Base-by-base conservation (phyloP, 2,113 vertebrate genomes). In the Leiothrix lutea region DNA sequence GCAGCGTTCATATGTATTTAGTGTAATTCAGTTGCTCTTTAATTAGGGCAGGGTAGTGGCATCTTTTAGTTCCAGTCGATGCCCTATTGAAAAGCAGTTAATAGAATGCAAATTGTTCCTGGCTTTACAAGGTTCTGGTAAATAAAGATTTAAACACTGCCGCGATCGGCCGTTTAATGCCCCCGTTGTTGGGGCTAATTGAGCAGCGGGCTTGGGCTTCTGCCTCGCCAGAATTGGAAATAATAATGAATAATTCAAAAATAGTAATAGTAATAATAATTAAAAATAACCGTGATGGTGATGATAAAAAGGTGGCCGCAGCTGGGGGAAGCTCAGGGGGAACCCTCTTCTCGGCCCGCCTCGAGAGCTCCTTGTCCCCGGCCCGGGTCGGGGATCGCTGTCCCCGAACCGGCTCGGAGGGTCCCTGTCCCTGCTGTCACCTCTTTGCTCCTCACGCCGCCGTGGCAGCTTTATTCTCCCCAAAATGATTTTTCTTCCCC, bases 61-160 rank as follows among this genome's bases (percentile, higher is more conserved):
- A 98, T 99, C 98, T 98, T 99, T 99, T 99, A 99, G 99, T 99
- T 99, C 99, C 98, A 98, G 98, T 99, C 98, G 97, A 98, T 99
- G 98, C 98, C 95, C 98, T 98, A 98, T 99, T 99, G 98, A 99
- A 99, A 99, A 99, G 98, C 98, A 97, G 98, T 99, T 99, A 99
- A 99, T 99, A 99, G 98, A 98, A 99, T 98, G 98, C 99, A 99
- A 99, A 99, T 99, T 98, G 98, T 98, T 98, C 97, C 97, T 97
- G 97, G 97, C 98, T 99, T 99, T 99, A 99, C 98, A 98, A 98
- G 98, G 98, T 98, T 98, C 98, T 98, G 98, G 98, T 99, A 99
- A 99, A 99, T 99, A 99, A 99, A 99, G 98, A 99, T 99, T 99
- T 99, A 99, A 99, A 98, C 98, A 98, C 98, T 98, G 97, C 95